Evolutionary conservation across 2,888 invertebrate genomes (phyloP).

Genomic region (Cactoblastis cactorum): DNA sequence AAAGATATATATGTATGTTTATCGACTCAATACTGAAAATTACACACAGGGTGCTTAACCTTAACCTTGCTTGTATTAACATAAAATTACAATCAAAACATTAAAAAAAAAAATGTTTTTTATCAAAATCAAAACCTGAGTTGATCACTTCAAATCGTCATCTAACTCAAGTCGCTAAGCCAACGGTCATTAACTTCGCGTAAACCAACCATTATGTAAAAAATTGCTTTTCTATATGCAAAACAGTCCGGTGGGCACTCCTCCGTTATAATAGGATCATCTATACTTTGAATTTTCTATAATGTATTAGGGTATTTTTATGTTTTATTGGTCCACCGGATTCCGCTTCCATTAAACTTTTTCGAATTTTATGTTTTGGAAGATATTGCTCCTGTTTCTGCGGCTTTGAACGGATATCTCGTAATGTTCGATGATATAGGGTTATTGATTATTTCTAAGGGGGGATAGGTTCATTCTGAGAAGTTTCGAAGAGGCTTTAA

Average conservation of each 20-base stretch:
- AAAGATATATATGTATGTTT: no score
- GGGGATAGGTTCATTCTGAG: no score
- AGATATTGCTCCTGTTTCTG: constrained; percentile 57
- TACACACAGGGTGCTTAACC: no score
- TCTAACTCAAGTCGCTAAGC: neutral
- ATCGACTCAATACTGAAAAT: no score
- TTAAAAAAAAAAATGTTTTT: no score
- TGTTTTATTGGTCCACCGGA: constrained; percentile 67
- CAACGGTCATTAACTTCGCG: constrained; percentile 19
- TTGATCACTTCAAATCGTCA: neutral
- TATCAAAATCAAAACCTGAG: no score
- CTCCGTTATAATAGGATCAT: constrained; percentile 66
- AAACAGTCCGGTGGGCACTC: constrained; percentile 45
- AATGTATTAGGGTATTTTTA: constrained; percentile 68
- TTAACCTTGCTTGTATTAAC: no score
- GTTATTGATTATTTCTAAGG: constrained; percentile 6
- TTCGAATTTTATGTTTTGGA: constrained; percentile 73
- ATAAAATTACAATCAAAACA: no score
- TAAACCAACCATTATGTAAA: constrained; percentile 25
- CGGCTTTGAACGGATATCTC: constrained; percentile 1
- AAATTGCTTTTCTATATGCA: constrained; percentile 68
- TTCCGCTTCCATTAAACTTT: constrained; percentile 69
- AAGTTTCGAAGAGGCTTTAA: no score
- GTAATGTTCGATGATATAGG: constrained; percentile 8
- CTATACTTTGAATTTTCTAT: constrained; percentile 59